Base-by-base conservation (phyloP, 2,113 vertebrate species). In the Setophaga petechia region DNA sequence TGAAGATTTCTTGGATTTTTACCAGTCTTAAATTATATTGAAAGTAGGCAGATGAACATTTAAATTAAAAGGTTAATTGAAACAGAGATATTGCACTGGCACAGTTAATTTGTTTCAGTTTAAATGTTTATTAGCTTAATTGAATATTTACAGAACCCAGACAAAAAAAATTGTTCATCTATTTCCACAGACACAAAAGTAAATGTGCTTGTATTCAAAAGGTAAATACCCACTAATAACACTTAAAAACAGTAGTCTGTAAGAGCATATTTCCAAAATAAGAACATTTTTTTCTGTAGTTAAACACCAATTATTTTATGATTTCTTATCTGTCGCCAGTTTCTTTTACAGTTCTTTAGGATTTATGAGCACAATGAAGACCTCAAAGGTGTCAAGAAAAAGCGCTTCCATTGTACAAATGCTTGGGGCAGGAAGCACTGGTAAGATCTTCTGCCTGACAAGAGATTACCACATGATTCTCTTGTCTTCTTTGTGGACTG, bases 1-100 rank as follows among this genome's bases (percentile, higher is more conserved):
- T 86, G 75, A 79, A 69, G 73, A 72, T 84, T 80, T 91, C 76
- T 91, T 93, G 78, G 57, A 75, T 83, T 96, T 96, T 96, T 92
- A 94, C 85, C 63, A 93, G 71, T 31, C 58, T 94, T 82, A 93
- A 96, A 91, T 93, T 75, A 67, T 49, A 75, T 31, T 80, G 74
- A 44, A 95, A 86, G 39, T 67, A 83, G 72, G n/a, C 83, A 93
- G 93, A 94, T 91, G 81, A 93, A 90, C 71, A 84, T 82, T 89
- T 87, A 86, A 87, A 91, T 95, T 94, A 88, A 94, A 93, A 97
- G 91, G 86, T 94, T 96, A 95, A 93, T 96, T 91, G 91, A 95
- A 96, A 86, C 5, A 43, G 84, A 95, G 93, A 87, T 89, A 83
- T 62, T 90, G n/a, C 37, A 21, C 44, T 65, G 57, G 81, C 73